These are phyloP conservation scores for Camptogramma bilineatum DNA, from an alignment of 2,888 invertebrate species.

Conservation along the genomic window DNA sequence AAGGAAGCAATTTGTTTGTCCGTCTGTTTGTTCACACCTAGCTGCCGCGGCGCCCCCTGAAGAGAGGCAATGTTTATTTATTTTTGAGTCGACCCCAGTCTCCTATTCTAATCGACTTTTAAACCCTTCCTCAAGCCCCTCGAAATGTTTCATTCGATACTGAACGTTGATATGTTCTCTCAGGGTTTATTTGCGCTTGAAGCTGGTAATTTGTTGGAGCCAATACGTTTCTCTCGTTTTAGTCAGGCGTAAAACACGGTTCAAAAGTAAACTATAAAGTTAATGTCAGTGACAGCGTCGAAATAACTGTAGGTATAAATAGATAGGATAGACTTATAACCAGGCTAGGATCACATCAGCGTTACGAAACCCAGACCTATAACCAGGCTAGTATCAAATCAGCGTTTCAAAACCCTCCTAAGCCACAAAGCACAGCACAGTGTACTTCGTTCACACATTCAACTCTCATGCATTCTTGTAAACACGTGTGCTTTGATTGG, in stretches of 20 bases:
- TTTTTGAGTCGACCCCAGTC: constrained; percentile 42
- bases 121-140: constrained; percentile 46
- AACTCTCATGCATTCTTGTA: constrained; percentile 1
- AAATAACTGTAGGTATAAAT: background rate
- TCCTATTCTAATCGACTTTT: constrained; percentile 51
- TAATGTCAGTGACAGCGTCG: background rate
- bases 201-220: constrained; percentile 10
- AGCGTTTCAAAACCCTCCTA: background rate
- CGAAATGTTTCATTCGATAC: constrained; percentile 12
- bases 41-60: constrained; percentile 35
- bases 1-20: constrained; percentile 53
- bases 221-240: background rate
- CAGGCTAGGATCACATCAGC: background rate
- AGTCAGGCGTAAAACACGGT: constrained; percentile 12
- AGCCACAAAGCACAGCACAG: background rate
- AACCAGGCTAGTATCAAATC: background rate
- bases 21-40: constrained; percentile 51
- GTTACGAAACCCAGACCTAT: background rate
- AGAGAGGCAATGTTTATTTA: constrained; percentile 50
- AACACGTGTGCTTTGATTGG: constrained; percentile 42
- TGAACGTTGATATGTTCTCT: constrained; percentile 23
- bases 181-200: constrained; percentile 19
- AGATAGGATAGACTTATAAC: background rate
- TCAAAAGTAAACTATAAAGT: constrained; percentile 19
- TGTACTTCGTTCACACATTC: background rate